A percentile compares a stretch with the other conserved stretches of the same genome.
Evolutionary conservation across 1,140 invertebrate genomes (phyloP).

Genomic region (Polypedilum vanderplanki): DNA sequence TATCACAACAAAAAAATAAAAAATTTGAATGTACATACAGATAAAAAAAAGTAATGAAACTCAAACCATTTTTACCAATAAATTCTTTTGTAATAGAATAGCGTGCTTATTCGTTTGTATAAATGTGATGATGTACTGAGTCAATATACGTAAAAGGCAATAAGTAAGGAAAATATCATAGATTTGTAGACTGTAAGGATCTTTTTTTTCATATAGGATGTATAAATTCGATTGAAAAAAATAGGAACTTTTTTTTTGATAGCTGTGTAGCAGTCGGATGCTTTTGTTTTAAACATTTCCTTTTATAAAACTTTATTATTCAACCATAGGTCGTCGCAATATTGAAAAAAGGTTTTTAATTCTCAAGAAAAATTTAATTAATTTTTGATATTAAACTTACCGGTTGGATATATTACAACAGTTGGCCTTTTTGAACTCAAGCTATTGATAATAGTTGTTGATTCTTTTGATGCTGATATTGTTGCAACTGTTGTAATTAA

Average conservation of each 20-base stretch:
- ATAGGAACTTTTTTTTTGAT: background rate
- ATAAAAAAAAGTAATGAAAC: no score
- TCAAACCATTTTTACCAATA: no score
- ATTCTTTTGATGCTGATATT: background rate
- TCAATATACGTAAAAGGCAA: no score
- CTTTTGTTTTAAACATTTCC: background rate
- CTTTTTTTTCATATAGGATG: background rate
- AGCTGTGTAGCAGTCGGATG: background rate
- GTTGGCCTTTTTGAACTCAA: constrained; percentile 32
- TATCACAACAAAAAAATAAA: no score
- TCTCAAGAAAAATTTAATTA: background rate
- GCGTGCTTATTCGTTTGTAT: no score
- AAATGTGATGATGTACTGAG: no score
- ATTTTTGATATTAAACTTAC: constrained; percentile 34
- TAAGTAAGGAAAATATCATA: no score
- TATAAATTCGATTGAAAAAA: background rate
- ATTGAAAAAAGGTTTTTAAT: background rate
- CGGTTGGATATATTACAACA: constrained; percentile 42
- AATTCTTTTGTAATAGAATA: no score
- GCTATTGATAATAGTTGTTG: background rate
- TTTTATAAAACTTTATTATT: background rate
- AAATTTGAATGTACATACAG: no score
- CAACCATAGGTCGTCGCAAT: background rate
- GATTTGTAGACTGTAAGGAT: no score
- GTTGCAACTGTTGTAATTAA: background rate